Base-by-base conservation (phyloP, 2,113 vertebrate genomes). In the Bos indicus region DNA sequence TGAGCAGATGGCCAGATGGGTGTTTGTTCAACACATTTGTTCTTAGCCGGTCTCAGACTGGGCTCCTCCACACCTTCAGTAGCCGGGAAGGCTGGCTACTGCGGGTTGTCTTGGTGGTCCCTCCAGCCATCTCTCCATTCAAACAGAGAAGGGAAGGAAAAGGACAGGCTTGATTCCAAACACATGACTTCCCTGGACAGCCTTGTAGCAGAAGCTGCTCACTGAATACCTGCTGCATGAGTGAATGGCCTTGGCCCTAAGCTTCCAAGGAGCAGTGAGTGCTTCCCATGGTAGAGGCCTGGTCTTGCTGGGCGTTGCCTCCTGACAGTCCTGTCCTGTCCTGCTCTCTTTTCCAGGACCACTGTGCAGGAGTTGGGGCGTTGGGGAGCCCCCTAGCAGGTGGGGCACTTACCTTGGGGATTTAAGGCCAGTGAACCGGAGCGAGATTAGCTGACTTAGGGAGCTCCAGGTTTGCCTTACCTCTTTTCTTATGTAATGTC, bases 91-190 rank as follows among this genome's bases (percentile, higher is more conserved):
- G 3, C 46, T 71, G 46, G 10, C 57, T 48, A 83, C 11, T 74
- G 14, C 17, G 36, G n/a, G 14, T 85, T 60, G 33, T 93, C 88
- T 57, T 95, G 67, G 56, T 93, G 46, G 52, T 90, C 93, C 92
- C 40, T 94, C n/a, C 59, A 82, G 25, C 62, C 28, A 26, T 85
- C 77, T 48, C 36, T 97, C 89, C 67, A 67, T 82, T 77, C 33
- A 97, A 82, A 16, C 52, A 91, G 83, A 91, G 60, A 85, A 95
- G 59, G 80, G 28, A 74, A 88, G 67, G 71, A 86, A 91, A 90
- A 77, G 21, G 92, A 56, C 33, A 93, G 89, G 10, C 78, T 51
- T 97, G n/a, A 92, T 89, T 98, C 23, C 77, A 82, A 57, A 92
- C 59, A 14, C 48, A 33, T 51, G 82, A 80, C 52, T 54, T 95